Conservation (phyloP, 1,140 invertebrate genomes). For the Calosoma granatense region DNA sequence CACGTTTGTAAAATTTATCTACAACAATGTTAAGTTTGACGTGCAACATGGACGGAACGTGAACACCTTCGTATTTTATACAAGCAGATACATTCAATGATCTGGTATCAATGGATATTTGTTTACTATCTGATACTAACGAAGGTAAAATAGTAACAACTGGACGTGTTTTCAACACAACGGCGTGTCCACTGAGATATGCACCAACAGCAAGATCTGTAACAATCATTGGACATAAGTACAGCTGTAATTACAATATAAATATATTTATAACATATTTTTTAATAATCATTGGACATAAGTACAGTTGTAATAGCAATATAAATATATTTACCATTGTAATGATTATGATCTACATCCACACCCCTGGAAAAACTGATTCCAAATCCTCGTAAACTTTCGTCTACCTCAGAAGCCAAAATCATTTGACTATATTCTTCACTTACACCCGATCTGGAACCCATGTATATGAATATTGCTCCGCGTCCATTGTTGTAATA, state of each 20-base stretch:
- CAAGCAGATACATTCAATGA: neutral
- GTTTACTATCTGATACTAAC: neutral
- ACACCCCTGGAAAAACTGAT: neutral
- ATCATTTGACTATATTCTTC: neutral
- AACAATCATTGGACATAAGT: neutral
- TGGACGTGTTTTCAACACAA: neutral
- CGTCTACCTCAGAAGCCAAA: neutral
- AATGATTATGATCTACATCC: slow-evolving; percentile 1
- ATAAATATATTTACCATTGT: slow-evolving; percentile 4
- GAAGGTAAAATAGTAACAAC: neutral
- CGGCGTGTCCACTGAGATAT: neutral
- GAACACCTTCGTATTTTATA: neutral
- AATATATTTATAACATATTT: too few relatives aligned
- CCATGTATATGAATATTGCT: slow-evolving; percentile 3
- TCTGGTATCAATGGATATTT: neutral
- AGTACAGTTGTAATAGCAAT: too few relatives aligned
- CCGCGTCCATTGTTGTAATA: neutral
- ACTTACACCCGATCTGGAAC: neutral
- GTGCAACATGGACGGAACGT: neutral
- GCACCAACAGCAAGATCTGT: slow-evolving; percentile 7
- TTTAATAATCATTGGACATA: too few relatives aligned
- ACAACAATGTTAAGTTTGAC: neutral
- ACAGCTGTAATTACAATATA: too few relatives aligned
- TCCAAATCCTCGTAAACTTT: neutral
- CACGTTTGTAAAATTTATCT: neutral